phyloP scores from a whole-genome alignment of 2,113 vertebrate genomes.

The Caranx melampygus region DNA sequence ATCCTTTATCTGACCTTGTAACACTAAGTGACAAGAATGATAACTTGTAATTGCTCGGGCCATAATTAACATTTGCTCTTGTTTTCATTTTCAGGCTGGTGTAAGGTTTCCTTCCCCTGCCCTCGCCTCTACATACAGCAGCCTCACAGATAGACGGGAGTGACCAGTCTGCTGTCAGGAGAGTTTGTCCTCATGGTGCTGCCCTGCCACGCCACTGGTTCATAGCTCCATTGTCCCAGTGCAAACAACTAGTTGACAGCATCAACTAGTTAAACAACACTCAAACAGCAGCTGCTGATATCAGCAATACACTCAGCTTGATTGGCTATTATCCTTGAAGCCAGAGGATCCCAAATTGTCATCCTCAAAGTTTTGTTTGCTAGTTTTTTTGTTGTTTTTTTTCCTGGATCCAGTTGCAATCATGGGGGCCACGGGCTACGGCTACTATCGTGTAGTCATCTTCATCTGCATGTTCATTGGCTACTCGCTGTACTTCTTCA shows the following conservation, averaged over 20 bases:
- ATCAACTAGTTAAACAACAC: neutral
- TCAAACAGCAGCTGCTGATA: neutral
- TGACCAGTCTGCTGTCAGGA: neutral
- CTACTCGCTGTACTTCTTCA: constrained; percentile 96
- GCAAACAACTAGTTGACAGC: neutral
- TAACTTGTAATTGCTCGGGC: neutral
- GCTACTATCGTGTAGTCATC: constrained; percentile 88
- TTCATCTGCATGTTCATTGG: constrained; percentile 94
- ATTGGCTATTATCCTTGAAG: neutral
- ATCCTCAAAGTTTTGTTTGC: neutral
- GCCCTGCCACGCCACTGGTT: neutral
- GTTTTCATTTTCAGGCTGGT: constrained; percentile 61
- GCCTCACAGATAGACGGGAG: constrained; percentile 26
- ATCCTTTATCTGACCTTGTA: too few species aligned
- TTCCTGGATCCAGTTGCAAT: constrained; percentile 1
- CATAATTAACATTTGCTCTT: neutral
- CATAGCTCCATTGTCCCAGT: neutral
- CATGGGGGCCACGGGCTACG: constrained; percentile 86
- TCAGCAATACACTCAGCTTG: neutral
- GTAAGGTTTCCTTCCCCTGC: constrained; percentile 38
- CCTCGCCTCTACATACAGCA: constrained; percentile 17
- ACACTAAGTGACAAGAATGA: neutral
- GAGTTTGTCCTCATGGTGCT: constrained; percentile 9
- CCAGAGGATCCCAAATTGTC: neutral
- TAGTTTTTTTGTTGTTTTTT: neutral